Conservation (phyloP, 2,888 invertebrate genomes). For the Apamea monoglypha region DNA sequence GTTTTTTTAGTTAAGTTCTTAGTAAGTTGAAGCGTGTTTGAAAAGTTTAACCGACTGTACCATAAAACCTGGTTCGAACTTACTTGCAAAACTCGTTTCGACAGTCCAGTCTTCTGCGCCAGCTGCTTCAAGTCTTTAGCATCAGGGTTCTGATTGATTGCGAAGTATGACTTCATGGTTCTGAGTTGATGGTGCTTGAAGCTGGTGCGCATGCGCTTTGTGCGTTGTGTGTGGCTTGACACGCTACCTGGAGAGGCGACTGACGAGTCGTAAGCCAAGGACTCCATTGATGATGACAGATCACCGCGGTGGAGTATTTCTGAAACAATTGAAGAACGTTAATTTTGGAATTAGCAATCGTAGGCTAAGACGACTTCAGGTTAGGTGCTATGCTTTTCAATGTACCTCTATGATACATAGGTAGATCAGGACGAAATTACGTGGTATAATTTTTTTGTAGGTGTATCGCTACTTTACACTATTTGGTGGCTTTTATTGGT, state of each 20-base stretch:
- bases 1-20: not conserved
- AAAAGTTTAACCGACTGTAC: not conserved
- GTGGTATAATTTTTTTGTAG: not conserved
- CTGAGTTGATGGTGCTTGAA: slow-evolving; percentile 99
- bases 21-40: no score
- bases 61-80: not conserved
- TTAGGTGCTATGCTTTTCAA: not conserved
- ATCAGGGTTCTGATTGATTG: slow-evolving; percentile 99
- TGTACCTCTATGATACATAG: not conserved
- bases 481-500: not conserved
- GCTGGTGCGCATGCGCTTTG: slow-evolving; percentile 99
- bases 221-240: slow-evolving; percentile 91
- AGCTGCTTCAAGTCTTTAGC: slow-evolving; percentile 99
- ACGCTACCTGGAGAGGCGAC: slow-evolving; percentile 93
- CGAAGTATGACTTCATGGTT: slow-evolving; percentile 99
- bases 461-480: not conserved
- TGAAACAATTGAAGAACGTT: slow-evolving; percentile 80
- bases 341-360: not conserved
- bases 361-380: not conserved
- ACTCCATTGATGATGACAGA: slow-evolving; percentile 94
- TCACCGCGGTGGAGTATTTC: slow-evolving; percentile 94
- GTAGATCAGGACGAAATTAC: not conserved
- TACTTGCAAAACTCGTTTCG: slow-evolving; percentile 99
- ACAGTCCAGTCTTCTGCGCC: slow-evolving; percentile 99
- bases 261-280: slow-evolving; percentile 93